Evolutionary conservation across 1,140 invertebrate genomes (phyloP), one percentile per base, ranked within the genome.

Genomic region (Pachyrhynchus sulphureomaculatus): DNA sequence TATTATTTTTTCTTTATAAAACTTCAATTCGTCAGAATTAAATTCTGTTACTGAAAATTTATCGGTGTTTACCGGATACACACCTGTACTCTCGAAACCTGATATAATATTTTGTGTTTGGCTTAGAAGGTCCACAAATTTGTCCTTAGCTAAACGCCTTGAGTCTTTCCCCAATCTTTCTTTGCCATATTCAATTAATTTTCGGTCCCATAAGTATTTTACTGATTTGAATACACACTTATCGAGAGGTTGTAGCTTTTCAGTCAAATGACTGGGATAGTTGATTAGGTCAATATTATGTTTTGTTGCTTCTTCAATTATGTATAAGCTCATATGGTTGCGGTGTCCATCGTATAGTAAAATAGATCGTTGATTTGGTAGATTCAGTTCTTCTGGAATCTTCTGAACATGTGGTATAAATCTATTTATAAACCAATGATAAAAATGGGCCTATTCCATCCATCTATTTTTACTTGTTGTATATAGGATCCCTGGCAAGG

Each of bases 391-490:
- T 8, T 23, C 10, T n/a, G 48, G 37, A n/a, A 47, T 37, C 10
- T 24, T 54, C n/a, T 61, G 24, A 12, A 65, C 41, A 41, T 53
- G 41, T n/a, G 23, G 8, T 36, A 54, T 55, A 48, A 64, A 53
- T 20, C 21, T 49, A 12, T 23, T 21, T 21, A 32, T 42, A 53
- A 76, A 72, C 62, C 66, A 75, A 1, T 59, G 29, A 15, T 33
- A 66, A 68, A 75, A 75, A 12, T 63, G 36, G n/a, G 59, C 29
- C 56, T 65, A 62, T 54, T 68, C 64, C 69, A 75, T 76, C 64
- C 64, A 76, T 20, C 68, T 74, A 59, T 75, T 75, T 26, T 58
- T 48, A 1, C 68, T 66, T 3, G 34, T 37, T 17, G 67, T 55
- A 64, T 75, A 73, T 18, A 63, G 34, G 3, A 71, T 75, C 53